Percentiles rank a stretch among this genome's conserved stretches.
phyloP scores from a whole-genome alignment of 2,797 vertebrate genomes.

The Buphagus erythrorhynchus region DNA sequence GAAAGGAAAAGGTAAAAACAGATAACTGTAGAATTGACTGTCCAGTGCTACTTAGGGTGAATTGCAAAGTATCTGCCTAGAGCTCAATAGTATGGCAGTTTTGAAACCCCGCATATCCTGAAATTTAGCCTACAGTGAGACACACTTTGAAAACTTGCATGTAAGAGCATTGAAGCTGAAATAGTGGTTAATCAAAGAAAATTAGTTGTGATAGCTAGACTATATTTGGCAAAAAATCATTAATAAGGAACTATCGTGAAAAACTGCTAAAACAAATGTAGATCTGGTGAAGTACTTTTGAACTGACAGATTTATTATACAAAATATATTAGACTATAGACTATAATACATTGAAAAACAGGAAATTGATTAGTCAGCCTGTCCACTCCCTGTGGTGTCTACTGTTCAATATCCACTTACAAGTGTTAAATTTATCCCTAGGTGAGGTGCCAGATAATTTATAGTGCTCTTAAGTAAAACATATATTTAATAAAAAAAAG shows the following conservation, averaged over 20 bases:
- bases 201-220: not conserved
- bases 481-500: not conserved
- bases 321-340: conserved; percentile 1
- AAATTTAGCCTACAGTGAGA: not conserved
- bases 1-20: too few species aligned
- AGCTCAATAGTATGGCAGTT: not conserved
- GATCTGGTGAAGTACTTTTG: not conserved
- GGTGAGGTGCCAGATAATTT: not conserved
- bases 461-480: not conserved
- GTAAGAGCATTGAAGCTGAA: not conserved
- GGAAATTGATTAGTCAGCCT: not conserved
- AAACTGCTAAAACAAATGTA: not conserved
- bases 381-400: not conserved
- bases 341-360: not conserved
- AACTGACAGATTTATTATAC: not conserved
- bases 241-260: not conserved
- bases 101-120: not conserved
- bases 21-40: too few species aligned
- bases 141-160: not conserved
- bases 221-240: not conserved
- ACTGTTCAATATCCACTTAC: not conserved
- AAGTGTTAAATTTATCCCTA: conserved; percentile 27
- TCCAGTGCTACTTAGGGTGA: not conserved
- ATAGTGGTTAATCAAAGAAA: not conserved
- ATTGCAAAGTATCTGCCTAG: not conserved